Percentiles rank a stretch among this genome's conserved stretches.
phyloP scores from a whole-genome alignment of 2,888 invertebrate genomes.

The Terebella lapidaria region DNA sequence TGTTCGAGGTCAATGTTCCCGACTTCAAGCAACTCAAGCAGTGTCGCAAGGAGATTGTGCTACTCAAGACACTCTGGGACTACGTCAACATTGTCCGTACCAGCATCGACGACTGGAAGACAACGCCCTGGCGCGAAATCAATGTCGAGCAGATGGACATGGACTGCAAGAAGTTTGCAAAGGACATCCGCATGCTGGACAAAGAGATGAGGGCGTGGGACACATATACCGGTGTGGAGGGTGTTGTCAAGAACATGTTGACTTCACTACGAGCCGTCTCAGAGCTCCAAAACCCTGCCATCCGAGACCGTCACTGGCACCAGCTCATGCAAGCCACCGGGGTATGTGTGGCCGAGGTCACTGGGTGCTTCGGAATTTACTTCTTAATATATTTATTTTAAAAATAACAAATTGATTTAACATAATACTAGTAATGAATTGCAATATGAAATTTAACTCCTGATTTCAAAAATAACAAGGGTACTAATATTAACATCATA shows the following conservation, averaged over 20 bases:
- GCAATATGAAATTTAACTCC: too few species aligned
- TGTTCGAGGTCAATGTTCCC: constrained; percentile 91
- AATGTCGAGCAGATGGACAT: constrained; percentile 98
- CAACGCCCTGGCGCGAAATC: constrained; percentile 92
- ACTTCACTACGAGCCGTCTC: constrained; percentile 91
- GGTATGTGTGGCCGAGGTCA: constrained; percentile 46
- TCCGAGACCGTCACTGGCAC: constrained; percentile 93
- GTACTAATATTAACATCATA: too few species aligned
- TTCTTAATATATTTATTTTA: too few species aligned
- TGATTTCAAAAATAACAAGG: too few species aligned
- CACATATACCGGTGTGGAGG: constrained; percentile 79
- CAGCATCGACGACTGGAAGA: constrained; percentile 94
- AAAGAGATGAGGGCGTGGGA: constrained; percentile 97
- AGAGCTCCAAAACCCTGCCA: constrained; percentile 92
- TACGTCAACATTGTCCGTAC: constrained; percentile 84
- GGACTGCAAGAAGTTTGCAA: constrained; percentile 95
- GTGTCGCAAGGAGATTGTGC: constrained; percentile 79
- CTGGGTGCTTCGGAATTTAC: too few species aligned
- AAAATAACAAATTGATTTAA: too few species aligned
- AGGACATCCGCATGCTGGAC: constrained; percentile 67
- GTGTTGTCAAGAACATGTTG: constrained; percentile 91
- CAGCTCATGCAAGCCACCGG: constrained; percentile 94
- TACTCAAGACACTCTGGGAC: constrained; percentile 87
- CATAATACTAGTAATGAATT: too few species aligned
- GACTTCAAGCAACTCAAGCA: constrained; percentile 89